phyloP scores from a whole-genome alignment of 2,113 vertebrate species.

The Propithecus coquereli region DNA sequence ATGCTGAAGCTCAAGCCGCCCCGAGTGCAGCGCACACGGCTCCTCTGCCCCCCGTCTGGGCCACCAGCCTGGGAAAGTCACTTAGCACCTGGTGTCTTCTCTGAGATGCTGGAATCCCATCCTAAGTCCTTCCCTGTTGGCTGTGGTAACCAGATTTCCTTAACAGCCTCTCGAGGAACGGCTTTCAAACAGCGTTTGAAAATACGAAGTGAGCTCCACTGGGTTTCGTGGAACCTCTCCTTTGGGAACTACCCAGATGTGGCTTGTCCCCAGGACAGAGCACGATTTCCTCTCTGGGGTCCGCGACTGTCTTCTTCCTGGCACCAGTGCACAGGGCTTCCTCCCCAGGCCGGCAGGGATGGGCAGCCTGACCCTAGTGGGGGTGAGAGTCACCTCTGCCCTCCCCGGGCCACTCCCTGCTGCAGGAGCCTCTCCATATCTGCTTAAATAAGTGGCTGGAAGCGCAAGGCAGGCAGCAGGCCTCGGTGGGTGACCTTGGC shows the following conservation, averaged over 20 bases:
- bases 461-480: not conserved
- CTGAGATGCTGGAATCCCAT: not conserved
- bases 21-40: too few species aligned
- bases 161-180: not conserved
- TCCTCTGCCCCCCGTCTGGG: not conserved
- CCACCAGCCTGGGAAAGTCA: not conserved
- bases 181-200: not conserved
- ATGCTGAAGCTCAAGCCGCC: not conserved
- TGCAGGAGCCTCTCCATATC: not conserved
- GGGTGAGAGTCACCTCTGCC: not conserved
- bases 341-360: not conserved
- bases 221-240: not conserved
- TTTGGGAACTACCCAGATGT: conserved; percentile 27
- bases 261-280: not conserved
- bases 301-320: not conserved
- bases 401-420: too few species aligned
- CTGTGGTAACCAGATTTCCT: not conserved
- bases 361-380: not conserved
- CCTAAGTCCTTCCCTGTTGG: not conserved
- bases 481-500: not conserved
- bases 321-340: not conserved
- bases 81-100: not conserved
- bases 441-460: not conserved
- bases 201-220: not conserved
- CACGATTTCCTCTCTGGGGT: not conserved